Evolutionary conservation across 2,888 invertebrate genomes (phyloP).

Genomic region (Augiades crinisus): DNA sequence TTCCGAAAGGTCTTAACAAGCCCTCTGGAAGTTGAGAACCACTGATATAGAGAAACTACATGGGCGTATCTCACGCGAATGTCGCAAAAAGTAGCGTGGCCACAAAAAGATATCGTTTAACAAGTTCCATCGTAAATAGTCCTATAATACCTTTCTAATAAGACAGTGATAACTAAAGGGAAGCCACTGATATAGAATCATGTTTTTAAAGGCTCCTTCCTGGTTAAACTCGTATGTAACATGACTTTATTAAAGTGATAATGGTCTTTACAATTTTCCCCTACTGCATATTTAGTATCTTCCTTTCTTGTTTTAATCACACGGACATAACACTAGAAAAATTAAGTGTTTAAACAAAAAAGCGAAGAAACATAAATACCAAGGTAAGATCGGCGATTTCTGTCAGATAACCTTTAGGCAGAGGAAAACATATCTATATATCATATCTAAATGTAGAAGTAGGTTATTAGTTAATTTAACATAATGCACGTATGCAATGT

Average conservation of each 20-base stretch:
- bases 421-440: no score
- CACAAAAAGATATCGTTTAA: constrained; percentile 19
- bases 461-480: no score
- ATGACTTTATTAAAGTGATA: not conserved
- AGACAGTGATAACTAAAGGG: constrained; percentile 6
- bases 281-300: constrained; percentile 1
- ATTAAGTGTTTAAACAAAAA: constrained; percentile 3
- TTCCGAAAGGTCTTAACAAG: no score
- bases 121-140: constrained; percentile 15
- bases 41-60: constrained; percentile 19
- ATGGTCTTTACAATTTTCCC: not conserved
- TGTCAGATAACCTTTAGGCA: no score
- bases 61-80: constrained; percentile 23
- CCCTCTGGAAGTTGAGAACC: no score
- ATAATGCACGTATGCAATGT: no score
- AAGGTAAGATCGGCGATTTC: no score
- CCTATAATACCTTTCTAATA: constrained; percentile 22
- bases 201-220: constrained; percentile 4
- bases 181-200: not conserved
- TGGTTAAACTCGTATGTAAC: not conserved
- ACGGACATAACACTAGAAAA: no score
- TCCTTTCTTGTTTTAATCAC: no score
- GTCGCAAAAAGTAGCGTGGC: constrained; percentile 7
- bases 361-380: no score
- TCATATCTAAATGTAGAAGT: no score